A percentile compares a stretch with the other conserved stretches of the same genome.
phyloP scores from a whole-genome alignment of 92 coral and sea anemone species.

The Galaxea fascicularis region DNA sequence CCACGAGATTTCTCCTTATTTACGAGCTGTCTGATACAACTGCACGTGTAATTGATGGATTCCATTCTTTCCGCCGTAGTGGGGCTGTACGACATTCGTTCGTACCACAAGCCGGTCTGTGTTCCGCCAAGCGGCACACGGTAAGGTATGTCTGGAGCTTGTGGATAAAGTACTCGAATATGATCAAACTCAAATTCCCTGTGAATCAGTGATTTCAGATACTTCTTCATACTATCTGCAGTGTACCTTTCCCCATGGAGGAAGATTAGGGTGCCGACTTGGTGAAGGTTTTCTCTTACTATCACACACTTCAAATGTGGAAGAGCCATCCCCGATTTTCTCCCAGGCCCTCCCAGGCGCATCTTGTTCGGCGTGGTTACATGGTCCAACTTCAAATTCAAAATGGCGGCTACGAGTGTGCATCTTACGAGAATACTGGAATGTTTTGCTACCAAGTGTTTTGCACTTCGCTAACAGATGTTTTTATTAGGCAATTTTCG shows the following conservation, averaged over 20 bases:
- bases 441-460: not conserved
- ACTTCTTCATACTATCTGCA: constrained; percentile 62
- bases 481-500: too few relatives aligned
- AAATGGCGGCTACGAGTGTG: constrained; percentile 76
- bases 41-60: constrained; percentile 78
- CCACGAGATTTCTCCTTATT: constrained; percentile 73
- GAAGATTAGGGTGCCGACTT: constrained; percentile 76
- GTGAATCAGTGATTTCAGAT: constrained; percentile 42
- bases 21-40: constrained; percentile 71
- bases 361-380: constrained; percentile 28
- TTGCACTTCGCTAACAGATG: constrained; percentile 4
- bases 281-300: constrained; percentile 75
- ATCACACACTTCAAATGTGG: constrained; percentile 65
- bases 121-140: constrained; percentile 50
- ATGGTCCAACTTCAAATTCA: constrained; percentile 39
- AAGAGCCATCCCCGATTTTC: constrained; percentile 72
- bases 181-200: constrained; percentile 77
- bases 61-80: constrained; percentile 75
- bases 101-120: constrained; percentile 74
- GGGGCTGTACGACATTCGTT: constrained; percentile 72
- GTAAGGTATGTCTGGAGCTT: constrained; percentile 81
- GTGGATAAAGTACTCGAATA: constrained; percentile 76
- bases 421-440: not conserved
- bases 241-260: constrained; percentile 85
- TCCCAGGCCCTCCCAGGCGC: constrained; percentile 88